Conservation (phyloP, 1,140 invertebrate species). For the Macrotrachela quadricornifera region DNA sequence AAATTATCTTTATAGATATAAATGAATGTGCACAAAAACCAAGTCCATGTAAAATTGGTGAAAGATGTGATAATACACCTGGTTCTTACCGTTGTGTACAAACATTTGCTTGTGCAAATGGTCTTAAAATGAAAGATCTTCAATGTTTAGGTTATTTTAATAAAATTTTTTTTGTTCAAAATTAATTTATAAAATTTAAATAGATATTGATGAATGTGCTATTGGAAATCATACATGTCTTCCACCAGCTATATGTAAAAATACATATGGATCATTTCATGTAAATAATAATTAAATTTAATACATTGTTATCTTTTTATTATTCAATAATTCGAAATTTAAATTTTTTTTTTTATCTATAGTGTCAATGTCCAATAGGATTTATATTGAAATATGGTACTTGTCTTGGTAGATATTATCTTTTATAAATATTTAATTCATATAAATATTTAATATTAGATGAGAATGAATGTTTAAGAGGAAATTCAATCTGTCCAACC, state of each 20-base stretch:
- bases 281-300: too few relatives aligned
- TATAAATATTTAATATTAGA: background rate
- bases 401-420: too few relatives aligned
- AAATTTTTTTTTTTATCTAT: too few relatives aligned
- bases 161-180: background rate
- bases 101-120: background rate
- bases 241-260: background rate
- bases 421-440: too few relatives aligned
- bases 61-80: conserved; percentile 55
- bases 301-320: too few relatives aligned
- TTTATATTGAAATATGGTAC: too few relatives aligned
- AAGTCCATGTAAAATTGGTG: conserved; percentile 27
- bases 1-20: conserved; percentile 32
- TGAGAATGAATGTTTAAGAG: conserved; percentile 6
- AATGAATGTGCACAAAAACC: conserved; percentile 35
- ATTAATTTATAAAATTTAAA: conserved; percentile 1
- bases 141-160: background rate
- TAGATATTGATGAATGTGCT: conserved; percentile 59
- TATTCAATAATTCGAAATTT: too few relatives aligned
- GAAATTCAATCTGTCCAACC: background rate
- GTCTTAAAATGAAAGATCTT: background rate
- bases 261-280: background rate
- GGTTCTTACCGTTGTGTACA: conserved; percentile 55
- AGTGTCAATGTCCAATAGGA: too few relatives aligned
- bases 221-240: conserved; percentile 13